Percentiles rank a stretch among this genome's conserved stretches.
phyloP scores from a whole-genome alignment of 1,140 invertebrate genomes.

The Caenorhabditis elegans region WBcel235 BX284602.5:11153001-11153500 shows the following conservation, averaged over 20 bases:
- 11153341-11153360: slow-evolving; percentile 22
- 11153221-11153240: slow-evolving; percentile 28
- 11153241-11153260: background rate
- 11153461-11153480: background rate
- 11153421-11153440: too few species aligned
- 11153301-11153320: slow-evolving; percentile 8
- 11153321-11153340: background rate
- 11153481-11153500: background rate
- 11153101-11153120: too few species aligned
- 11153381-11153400: too few species aligned
- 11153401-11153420: too few species aligned
- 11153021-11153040: too few species aligned
- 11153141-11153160: too few species aligned
- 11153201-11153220: slow-evolving; percentile 7
- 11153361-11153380: background rate
- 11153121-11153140: too few species aligned
- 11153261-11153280: background rate
- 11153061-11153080: too few species aligned
- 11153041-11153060: too few species aligned
- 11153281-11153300: background rate
- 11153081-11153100: too few species aligned
- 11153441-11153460: too few species aligned
- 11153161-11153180: background rate
- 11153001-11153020: too few species aligned
- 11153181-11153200: slow-evolving; percentile 1